Percentiles rank a stretch among this genome's conserved stretches.
phyloP scores from a whole-genome alignment of 2,113 vertebrate species.

The Chunga burmeisteri region DNA sequence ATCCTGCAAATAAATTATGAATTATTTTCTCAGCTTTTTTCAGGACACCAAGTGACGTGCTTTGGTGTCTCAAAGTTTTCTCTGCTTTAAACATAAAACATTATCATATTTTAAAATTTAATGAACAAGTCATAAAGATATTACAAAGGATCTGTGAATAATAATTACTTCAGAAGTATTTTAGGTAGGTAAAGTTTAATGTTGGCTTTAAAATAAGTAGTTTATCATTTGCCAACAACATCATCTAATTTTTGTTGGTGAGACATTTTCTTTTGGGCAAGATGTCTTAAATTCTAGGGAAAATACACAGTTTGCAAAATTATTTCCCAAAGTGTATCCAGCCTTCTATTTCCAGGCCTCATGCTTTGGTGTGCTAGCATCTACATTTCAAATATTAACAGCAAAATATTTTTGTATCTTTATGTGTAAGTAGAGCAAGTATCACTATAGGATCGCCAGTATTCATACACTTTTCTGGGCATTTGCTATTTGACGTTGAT shows the following conservation, averaged over 20 bases:
- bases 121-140: constrained; percentile 1
- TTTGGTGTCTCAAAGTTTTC: background rate
- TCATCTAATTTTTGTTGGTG: background rate
- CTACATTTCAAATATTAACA: background rate
- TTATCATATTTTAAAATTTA: constrained; percentile 46
- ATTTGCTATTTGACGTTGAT: background rate
- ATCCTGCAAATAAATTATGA: constrained; percentile 24
- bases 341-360: background rate
- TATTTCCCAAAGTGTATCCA: background rate
- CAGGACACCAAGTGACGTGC: background rate
- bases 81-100: constrained; percentile 14
- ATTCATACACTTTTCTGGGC: background rate
- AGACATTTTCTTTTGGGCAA: background rate
- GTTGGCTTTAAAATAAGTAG: background rate
- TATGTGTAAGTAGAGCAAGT: background rate
- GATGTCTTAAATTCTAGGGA: background rate
- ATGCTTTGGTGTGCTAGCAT: background rate
- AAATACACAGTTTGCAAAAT: background rate
- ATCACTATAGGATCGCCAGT: background rate
- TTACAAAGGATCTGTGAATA: background rate
- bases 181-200: background rate
- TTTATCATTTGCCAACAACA: background rate
- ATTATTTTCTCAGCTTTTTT: constrained; percentile 31
- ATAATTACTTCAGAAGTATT: background rate
- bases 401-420: background rate